Evolutionary conservation across 2,113 vertebrate genomes (phyloP), one percentile per base, ranked within the genome.

Genomic region (Megaleporinus macrocephalus): DNA sequence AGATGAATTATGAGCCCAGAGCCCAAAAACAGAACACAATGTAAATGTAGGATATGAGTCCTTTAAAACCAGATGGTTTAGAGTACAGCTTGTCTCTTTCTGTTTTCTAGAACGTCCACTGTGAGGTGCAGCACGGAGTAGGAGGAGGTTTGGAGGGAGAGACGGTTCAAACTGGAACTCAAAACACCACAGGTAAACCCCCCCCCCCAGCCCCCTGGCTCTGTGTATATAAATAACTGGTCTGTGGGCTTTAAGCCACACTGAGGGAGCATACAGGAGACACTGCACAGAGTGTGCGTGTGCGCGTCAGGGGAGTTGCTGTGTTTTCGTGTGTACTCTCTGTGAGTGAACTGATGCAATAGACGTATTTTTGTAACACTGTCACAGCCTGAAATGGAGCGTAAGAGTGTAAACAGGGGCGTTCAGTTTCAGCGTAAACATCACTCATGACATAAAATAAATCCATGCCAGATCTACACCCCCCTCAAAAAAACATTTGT

Each of bases 41-140:
- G 4, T 44, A 11, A 9, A 44, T 10, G 41, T 10, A 44, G 41
- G 10, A 44, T 36, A 36, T 6, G 33, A 6, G 33, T 6, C 6
- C 33, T 36, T 36, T 36, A 36, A 36, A 3, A 36, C 3, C 33
- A 36, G 3, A 44, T 10, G 41, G 41, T 9, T 44, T 44, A 10
- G 1, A 44, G 5, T 11, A 44, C 41, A 51, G 49, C 49, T 9
- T 53, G 5, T 30, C 26, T 75, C 62, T 29, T 13, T 75, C 7
- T 82, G 29, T 85, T 79, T 81, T 44, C 78, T 16, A 94, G 94
- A 90, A 91, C 57, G 94, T 92, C 41, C 93, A 92, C 70, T 69
- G 84, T 76, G 92, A 92, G 72, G 83, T 83, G 26, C 90, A 89
- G 83, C 89, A 89, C 2, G 89, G 91, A 1, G 87, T 89, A 63